A percentile compares a stretch with the other conserved stretches of the same genome.
These are phyloP conservation scores for Oostethus manadensis DNA, from an alignment of 2,113 vertebrate genomes.

Conservation along the genomic window DNA sequence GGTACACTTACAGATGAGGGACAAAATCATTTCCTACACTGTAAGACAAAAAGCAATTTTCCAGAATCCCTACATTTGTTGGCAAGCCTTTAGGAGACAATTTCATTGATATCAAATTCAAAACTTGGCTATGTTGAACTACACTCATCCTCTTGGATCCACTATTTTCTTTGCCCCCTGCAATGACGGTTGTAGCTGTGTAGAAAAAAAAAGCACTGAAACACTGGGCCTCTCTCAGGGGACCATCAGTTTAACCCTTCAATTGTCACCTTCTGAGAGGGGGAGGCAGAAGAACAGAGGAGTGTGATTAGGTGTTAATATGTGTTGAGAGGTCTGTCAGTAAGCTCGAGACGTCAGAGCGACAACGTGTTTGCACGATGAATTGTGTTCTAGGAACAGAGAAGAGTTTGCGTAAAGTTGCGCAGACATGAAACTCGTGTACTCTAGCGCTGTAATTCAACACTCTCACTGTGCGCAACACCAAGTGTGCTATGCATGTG, in stretches of 20 bases:
- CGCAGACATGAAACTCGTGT: background rate
- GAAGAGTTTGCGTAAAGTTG: background rate
- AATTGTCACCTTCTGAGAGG: conserved; percentile 56
- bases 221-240: conserved; percentile 35
- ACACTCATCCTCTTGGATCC: background rate
- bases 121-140: conserved; percentile 3
- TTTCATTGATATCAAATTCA: background rate
- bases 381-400: conserved; percentile 1
- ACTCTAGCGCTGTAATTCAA: background rate
- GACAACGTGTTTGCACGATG: conserved; percentile 18
- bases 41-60: too few relatives aligned
- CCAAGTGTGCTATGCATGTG: conserved; percentile 10
- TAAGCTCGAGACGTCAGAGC: conserved; percentile 19
- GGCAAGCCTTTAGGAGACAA: background rate
- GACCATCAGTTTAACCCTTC: conserved; percentile 61
- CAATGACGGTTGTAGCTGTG: conserved; percentile 21
- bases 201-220: conserved; percentile 19
- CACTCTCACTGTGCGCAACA: conserved; percentile 11
- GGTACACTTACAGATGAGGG: too few relatives aligned
- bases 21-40: too few relatives aligned
- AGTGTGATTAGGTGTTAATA: conserved; percentile 34
- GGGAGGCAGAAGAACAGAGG: conserved; percentile 23
- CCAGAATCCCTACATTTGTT: too few relatives aligned
- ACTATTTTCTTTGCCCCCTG: conserved; percentile 10
- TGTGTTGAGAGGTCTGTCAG: conserved; percentile 34